Evolutionary conservation across 2,113 vertebrate species (phyloP).

Genomic region (Coptodon rendalli): DNA sequence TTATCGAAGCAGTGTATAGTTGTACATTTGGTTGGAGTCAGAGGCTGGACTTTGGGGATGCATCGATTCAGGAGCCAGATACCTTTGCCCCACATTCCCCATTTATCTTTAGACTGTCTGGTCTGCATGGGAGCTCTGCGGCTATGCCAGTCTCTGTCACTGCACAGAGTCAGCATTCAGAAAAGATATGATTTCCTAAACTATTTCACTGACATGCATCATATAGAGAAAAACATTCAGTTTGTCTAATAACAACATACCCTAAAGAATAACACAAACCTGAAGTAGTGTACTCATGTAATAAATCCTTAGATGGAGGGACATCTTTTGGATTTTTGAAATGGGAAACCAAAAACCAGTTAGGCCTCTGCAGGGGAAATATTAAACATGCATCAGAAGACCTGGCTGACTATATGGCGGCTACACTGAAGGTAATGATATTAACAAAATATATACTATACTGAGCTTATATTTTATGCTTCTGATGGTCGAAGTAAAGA

Average conservation of each 20-base stretch:
- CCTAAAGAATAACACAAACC: not conserved
- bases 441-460: not conserved
- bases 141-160: not conserved
- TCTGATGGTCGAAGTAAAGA: not conserved
- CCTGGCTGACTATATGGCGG: not conserved
- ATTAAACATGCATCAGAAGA: not conserved
- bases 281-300: not conserved
- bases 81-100: slow-evolving; percentile 52
- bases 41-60: not conserved
- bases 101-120: not conserved
- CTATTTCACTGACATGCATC: not conserved
- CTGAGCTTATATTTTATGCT: not conserved
- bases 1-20: not conserved
- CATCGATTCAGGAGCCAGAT: not conserved
- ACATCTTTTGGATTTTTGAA: not conserved
- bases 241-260: not conserved
- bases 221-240: not conserved
- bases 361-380: not conserved
- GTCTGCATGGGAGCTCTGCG: not conserved
- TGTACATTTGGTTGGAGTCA: not conserved
- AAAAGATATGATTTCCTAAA: not conserved
- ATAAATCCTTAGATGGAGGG: not conserved
- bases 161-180: no score
- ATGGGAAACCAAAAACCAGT: not conserved
- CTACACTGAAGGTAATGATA: not conserved